Percentiles rank a stretch among this genome's conserved stretches.
phyloP scores from a whole-genome alignment of 1,140 invertebrate species.

The Pachypeltis micranthus region DNA sequence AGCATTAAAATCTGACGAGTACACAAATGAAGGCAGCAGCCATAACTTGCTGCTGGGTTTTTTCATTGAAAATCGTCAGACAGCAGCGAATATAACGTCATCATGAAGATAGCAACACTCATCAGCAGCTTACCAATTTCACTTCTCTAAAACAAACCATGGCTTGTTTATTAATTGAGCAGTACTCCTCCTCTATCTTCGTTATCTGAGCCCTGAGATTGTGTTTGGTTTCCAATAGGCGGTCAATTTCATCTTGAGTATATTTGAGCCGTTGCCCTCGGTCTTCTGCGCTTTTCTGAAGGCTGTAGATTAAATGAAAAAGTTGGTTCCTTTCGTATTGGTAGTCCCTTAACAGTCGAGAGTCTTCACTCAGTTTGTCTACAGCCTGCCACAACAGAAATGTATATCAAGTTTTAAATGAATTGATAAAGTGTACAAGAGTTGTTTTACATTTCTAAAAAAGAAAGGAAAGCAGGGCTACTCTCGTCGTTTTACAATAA shows the following conservation, averaged over 20 bases:
- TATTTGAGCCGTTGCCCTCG: neutral
- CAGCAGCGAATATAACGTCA: too few relatives aligned
- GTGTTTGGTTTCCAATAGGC: neutral
- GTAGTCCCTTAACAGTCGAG: neutral
- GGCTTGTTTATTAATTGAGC: neutral
- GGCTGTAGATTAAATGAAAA: neutral
- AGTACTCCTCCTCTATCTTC: neutral
- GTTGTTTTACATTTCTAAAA: too few relatives aligned
- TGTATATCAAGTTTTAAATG: too few relatives aligned
- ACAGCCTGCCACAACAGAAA: too few relatives aligned
- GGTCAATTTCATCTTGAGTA: neutral
- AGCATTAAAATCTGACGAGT: too few relatives aligned
- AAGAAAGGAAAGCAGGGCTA: too few relatives aligned
- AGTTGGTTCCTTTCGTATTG: neutral
- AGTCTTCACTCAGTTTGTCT: neutral
- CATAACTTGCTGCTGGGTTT: too few relatives aligned
- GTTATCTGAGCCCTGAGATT: neutral
- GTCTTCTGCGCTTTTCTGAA: neutral
- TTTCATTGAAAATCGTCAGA: too few relatives aligned
- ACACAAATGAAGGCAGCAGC: too few relatives aligned
- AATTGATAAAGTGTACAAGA: too few relatives aligned
- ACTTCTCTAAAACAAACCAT: slow-evolving; percentile 1
- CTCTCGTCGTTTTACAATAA: too few relatives aligned
- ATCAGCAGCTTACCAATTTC: neutral
- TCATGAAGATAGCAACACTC: too few relatives aligned